Conservation (phyloP, 2,888 invertebrate genomes). For the Pseudococcus viburni region DNA sequence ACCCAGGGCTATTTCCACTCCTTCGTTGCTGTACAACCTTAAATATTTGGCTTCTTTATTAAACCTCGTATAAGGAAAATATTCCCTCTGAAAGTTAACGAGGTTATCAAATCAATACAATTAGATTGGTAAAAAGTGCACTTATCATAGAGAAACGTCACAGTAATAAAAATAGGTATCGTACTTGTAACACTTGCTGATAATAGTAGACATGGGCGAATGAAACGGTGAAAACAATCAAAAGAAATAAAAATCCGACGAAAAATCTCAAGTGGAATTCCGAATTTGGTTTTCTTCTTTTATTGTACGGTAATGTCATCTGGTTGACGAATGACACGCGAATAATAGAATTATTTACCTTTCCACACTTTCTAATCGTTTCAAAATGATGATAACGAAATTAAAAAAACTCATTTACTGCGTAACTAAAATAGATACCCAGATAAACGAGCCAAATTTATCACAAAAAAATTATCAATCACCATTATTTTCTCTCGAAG, state of each 20-base stretch:
- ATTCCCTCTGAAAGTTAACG: constrained; percentile 76
- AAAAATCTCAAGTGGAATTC: constrained; percentile 87
- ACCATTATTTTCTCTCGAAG: constrained; percentile 88
- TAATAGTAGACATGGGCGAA: constrained; percentile 89
- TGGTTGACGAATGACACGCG: constrained; percentile 71
- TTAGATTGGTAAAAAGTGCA: not conserved
- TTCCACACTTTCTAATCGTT: not conserved
- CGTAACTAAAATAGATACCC: not conserved
- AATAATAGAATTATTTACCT: not conserved
- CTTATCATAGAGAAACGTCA: not conserved
- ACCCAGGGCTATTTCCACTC: constrained; percentile 71
- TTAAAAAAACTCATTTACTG: not conserved
- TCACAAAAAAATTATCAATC: constrained; percentile 67
- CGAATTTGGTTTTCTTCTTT: constrained; percentile 78
- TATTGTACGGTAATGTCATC: constrained; percentile 82
- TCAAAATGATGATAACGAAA: not conserved
- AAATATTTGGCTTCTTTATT: constrained; percentile 83
- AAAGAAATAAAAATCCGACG: constrained; percentile 84
- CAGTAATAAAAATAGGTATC: constrained; percentile 6
- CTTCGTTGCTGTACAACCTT: constrained; percentile 81
- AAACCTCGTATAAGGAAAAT: constrained; percentile 86
- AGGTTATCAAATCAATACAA: not conserved
- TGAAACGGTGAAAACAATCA: constrained; percentile 85
- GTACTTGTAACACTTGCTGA: constrained; percentile 80
- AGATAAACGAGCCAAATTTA: not conserved